Base-by-base conservation (phyloP, 2,888 invertebrate species). In the Apodemia duryi region DNA sequence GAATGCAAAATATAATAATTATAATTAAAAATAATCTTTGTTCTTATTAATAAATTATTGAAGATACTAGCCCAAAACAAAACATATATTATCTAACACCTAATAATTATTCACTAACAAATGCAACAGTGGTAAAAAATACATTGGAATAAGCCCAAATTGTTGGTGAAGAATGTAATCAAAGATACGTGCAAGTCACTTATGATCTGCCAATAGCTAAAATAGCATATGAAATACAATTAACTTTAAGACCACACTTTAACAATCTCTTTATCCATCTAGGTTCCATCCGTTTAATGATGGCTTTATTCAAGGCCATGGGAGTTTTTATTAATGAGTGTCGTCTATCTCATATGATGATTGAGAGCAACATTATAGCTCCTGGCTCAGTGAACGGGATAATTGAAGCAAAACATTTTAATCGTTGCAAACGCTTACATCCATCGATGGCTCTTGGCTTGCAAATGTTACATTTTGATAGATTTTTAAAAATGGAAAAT, bases 381-480 rank as follows among this genome's bases (percentile, higher is more conserved):
- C 9, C 41, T 6, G 41, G 41, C 6, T 41, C 41, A 9, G 41
- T 41, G 1, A 41, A 41, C 9, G 41, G 41, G 7, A 41, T 41
- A 41, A 41, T 41, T 41, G 41, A 41, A 7, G 41, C 7, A 2
- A 41, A 41, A 9, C 41, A 41, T 41, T 41, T 41, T 7, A 41
- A 6, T 41, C 41, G 41, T 2, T 80, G 78, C 63, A 77, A 79
- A 73, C 67, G 76, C 10, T 61, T 78, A 63, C 77, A 77, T 71
- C 69, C 76, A 6, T 63, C 77, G 4, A 46, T 71, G 64, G 64
- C 73, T 35, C 70, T 72, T 43, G 74, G 71, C 38, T 68, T 76
- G 41, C 72, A 77, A 68, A 67, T 65, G 66, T 68, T 78, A 63
- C 78, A 78, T 71, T 77, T 79, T 65, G 68, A 75, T 67, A 6